phyloP scores from a whole-genome alignment of 2,888 invertebrate species.

The Dicranocentrus wangi region DNA sequence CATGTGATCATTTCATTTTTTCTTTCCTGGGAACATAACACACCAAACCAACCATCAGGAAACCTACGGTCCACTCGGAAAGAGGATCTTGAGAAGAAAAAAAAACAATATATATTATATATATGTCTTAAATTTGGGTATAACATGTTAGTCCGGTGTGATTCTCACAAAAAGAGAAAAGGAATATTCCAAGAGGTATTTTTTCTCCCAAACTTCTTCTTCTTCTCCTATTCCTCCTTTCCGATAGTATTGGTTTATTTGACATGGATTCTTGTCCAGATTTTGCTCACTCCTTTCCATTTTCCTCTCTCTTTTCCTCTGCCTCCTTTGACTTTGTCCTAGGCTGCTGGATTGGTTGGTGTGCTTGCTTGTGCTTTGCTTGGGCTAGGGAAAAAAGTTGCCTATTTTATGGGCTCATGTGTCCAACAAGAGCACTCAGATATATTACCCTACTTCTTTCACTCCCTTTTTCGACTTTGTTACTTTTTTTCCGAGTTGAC shows the following conservation, averaged over 20 bases:
- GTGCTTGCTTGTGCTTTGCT: not conserved
- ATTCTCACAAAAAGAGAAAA: no score
- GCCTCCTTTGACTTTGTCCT: not conserved
- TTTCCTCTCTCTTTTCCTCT: not conserved
- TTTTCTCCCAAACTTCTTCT: no score
- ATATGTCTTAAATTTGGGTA: no score
- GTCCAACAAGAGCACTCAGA: constrained; percentile 26
- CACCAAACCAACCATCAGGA: no score
- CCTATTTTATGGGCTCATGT: constrained; percentile 7
- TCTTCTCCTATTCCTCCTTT: no score
- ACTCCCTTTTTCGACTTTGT: not conserved
- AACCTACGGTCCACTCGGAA: no score
- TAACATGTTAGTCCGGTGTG: no score
- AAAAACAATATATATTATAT: no score
- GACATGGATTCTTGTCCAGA: constrained; percentile 28
- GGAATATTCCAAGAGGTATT: no score
- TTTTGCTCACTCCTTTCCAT: constrained; percentile 1
- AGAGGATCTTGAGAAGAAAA: no score
- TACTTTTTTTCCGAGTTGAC: constrained; percentile 1
- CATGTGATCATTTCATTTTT: not conserved
- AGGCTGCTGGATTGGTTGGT: not conserved
- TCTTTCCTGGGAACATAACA: no score
- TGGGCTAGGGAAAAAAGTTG: not conserved
- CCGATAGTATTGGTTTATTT: constrained; percentile 29
- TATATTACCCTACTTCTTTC: constrained; percentile 16